A percentile compares a stretch with the other conserved stretches of the same genome.
Conservation (phyloP, 1,140 invertebrate species). For the Zelostemma sp. region DNA sequence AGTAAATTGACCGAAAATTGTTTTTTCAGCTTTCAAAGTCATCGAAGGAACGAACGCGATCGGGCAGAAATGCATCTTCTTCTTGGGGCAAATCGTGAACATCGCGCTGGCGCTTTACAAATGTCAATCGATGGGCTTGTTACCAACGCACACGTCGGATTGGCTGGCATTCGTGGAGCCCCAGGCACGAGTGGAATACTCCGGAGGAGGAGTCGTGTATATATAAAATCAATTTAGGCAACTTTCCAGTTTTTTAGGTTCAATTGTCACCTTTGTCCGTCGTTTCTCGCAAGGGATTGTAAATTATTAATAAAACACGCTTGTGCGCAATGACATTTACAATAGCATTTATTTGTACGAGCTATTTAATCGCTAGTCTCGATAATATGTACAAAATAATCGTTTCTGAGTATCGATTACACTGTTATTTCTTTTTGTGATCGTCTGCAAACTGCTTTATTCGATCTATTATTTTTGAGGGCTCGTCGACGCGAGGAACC, state of each 20-base stretch:
- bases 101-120: slow-evolving; percentile 96
- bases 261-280: background rate
- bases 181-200: slow-evolving; percentile 87
- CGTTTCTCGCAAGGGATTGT: background rate
- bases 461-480: slow-evolving; percentile 76
- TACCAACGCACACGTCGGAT: slow-evolving; percentile 98
- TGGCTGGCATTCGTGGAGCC: slow-evolving; percentile 98
- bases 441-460: slow-evolving; percentile 78
- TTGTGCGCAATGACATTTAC: slow-evolving; percentile 8
- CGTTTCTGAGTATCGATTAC: slow-evolving; percentile 27
- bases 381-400: slow-evolving; percentile 34
- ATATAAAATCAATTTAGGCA: slow-evolving; percentile 61
- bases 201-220: slow-evolving; percentile 85
- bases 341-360: slow-evolving; percentile 19
- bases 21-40: slow-evolving; percentile 86
- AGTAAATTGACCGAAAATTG: slow-evolving; percentile 14
- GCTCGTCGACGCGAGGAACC: slow-evolving; percentile 87
- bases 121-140: slow-evolving; percentile 97
- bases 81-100: slow-evolving; percentile 95
- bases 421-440: slow-evolving; percentile 73
- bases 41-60: slow-evolving; percentile 94
- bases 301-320: slow-evolving; percentile 2
- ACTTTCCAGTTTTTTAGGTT: background rate
- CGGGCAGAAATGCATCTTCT: slow-evolving; percentile 94
- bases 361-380: slow-evolving; percentile 15